These are phyloP conservation scores for Eutolmus rufibarbis DNA, from an alignment of 2,888 invertebrate genomes.

Conservation along the genomic window DNA sequence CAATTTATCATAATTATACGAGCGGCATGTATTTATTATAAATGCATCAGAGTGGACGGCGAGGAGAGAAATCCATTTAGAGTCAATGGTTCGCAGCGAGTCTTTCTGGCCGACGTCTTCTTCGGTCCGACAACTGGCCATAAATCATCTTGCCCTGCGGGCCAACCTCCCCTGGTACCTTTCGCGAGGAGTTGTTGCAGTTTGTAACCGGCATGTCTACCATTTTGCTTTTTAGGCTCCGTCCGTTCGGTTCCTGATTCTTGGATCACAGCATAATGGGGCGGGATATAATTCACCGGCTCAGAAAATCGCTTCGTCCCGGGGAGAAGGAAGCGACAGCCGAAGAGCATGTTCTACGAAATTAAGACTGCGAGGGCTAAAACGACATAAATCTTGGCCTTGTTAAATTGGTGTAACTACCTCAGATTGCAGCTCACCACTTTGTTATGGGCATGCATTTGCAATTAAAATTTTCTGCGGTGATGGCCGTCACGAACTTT, in stretches of 20 bases:
- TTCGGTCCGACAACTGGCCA: slow-evolving; percentile 26
- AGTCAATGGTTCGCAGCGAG: slow-evolving; percentile 28
- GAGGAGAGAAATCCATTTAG: slow-evolving; percentile 41
- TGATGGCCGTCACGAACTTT: slow-evolving; percentile 22
- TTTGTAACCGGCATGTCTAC: slow-evolving; percentile 30
- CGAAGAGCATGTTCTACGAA: slow-evolving; percentile 25
- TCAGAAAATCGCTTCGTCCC: neutral
- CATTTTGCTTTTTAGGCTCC: neutral
- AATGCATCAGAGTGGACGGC: slow-evolving; percentile 22
- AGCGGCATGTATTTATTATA: slow-evolving; percentile 45
- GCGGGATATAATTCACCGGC: slow-evolving; percentile 29
- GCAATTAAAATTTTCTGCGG: slow-evolving; percentile 26
- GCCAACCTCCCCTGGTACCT: slow-evolving; percentile 1
- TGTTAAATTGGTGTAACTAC: slow-evolving; percentile 40
- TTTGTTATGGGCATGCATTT: slow-evolving; percentile 27
- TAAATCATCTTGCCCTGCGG: slow-evolving; percentile 40
- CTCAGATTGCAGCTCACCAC: slow-evolving; percentile 24
- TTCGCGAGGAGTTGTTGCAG: slow-evolving; percentile 37
- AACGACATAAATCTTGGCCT: slow-evolving; percentile 40
- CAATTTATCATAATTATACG: slow-evolving; percentile 47
- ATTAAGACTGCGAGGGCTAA: slow-evolving; percentile 33
- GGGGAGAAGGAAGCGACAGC: neutral
- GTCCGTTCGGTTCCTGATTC: slow-evolving; percentile 15
- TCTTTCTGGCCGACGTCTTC: slow-evolving; percentile 39
- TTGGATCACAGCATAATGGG: slow-evolving; percentile 21